Evolutionary conservation across 2,888 invertebrate genomes (phyloP).

Genomic region (Azorinus chamasolen): DNA sequence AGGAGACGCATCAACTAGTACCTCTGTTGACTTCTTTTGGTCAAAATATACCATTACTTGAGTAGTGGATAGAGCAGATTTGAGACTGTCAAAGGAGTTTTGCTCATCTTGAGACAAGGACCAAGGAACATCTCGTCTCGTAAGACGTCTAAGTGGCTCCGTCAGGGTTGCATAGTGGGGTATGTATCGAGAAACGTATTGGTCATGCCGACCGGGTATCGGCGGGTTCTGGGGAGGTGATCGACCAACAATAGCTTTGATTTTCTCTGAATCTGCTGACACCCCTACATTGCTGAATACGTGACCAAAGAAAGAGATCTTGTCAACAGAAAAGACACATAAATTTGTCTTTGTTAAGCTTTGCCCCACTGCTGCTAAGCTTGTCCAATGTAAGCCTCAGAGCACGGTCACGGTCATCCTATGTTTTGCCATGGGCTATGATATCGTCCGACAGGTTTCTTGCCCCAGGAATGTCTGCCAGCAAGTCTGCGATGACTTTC

Average conservation of each 20-base stretch:
- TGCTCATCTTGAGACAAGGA: slow-evolving; percentile 45
- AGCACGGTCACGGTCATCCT: slow-evolving; percentile 35
- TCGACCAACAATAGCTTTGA: slow-evolving; percentile 32
- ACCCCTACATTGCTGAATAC: slow-evolving; percentile 42
- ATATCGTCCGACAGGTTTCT: slow-evolving; percentile 37
- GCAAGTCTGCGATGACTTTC: slow-evolving; percentile 20
- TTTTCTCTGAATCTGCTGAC: slow-evolving; percentile 48
- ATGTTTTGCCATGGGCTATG: slow-evolving; percentile 34
- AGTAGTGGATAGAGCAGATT: slow-evolving; percentile 44
- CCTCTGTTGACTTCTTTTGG: too few relatives aligned
- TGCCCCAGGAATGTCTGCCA: slow-evolving; percentile 33
- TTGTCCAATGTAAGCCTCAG: slow-evolving; percentile 25
- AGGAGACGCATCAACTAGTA: slow-evolving; percentile 71
- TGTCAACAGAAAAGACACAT: slow-evolving; percentile 38
- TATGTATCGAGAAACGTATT: too few relatives aligned
- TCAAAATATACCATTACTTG: too few relatives aligned
- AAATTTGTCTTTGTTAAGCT: slow-evolving; percentile 44
- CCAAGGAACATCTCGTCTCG: slow-evolving; percentile 57
- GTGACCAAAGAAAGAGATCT: slow-evolving; percentile 46
- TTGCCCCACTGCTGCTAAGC: slow-evolving; percentile 25
- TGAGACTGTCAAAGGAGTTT: slow-evolving; percentile 58
- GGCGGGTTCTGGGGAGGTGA: slow-evolving; percentile 19
- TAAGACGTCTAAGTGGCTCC: too few relatives aligned
- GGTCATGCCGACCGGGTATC: slow-evolving; percentile 54
- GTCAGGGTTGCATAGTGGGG: too few relatives aligned